Conservation (phyloP, 2,888 invertebrate genomes). For the Dusona sp. region DNA sequence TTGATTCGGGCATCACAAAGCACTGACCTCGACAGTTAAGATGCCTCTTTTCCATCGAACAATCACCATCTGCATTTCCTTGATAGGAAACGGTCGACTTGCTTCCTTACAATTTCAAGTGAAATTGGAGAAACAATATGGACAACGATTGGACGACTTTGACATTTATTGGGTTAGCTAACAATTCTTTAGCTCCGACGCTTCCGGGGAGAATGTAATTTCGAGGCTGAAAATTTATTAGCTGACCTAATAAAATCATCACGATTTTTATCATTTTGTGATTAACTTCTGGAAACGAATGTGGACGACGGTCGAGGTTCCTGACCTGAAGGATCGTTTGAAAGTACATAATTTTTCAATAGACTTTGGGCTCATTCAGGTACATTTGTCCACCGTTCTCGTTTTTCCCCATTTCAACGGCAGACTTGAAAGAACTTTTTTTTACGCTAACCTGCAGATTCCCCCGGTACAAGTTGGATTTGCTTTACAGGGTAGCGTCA, state of each 20-base stretch:
- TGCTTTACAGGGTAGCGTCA: conserved; percentile 10
- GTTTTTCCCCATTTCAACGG: neutral
- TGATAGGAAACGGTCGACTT: neutral
- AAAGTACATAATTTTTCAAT: neutral
- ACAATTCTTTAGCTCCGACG: too few species aligned
- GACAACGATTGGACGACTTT: neutral
- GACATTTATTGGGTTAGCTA: too few species aligned
- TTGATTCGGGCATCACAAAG: conserved; percentile 56
- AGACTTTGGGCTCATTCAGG: neutral
- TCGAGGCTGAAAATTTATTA: too few species aligned
- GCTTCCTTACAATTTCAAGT: neutral
- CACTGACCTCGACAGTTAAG: conserved; percentile 25
- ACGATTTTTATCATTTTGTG: neutral
- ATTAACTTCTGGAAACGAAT: neutral
- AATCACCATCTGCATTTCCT: neutral
- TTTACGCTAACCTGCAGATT: neutral
- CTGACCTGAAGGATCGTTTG: neutral
- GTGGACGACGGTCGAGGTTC: neutral
- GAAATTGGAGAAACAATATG: neutral
- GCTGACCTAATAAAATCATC: too few species aligned
- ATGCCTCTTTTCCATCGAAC: neutral
- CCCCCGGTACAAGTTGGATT: neutral
- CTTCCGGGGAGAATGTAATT: too few species aligned
- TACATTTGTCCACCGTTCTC: neutral
- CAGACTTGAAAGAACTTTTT: conserved; percentile 14